phyloP scores from a whole-genome alignment of 1,140 invertebrate species.

The Drosophila albomicans region DNA sequence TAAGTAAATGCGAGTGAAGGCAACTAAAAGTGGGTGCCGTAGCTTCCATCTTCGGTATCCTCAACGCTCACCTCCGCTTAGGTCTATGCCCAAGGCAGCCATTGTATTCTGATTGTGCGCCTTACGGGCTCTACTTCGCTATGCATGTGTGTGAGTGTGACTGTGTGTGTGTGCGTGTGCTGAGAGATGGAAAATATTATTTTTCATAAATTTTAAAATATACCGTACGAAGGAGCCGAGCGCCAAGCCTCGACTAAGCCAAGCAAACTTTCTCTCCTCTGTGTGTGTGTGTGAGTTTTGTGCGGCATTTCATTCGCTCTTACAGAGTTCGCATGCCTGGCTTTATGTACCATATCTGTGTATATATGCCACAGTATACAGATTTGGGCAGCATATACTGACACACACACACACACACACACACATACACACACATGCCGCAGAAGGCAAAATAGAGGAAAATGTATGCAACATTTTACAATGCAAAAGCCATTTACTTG shows the following conservation, averaged over 20 bases:
- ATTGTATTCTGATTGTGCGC: conserved; percentile 83
- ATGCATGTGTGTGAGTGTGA: background rate
- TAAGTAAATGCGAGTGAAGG: conserved; percentile 70
- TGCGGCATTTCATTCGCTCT: conserved; percentile 50
- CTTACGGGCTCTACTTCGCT: conserved; percentile 50
- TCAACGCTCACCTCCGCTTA: background rate
- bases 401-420: conserved; percentile 23
- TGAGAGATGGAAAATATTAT: conserved; percentile 80
- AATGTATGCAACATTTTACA: conserved; percentile 84
- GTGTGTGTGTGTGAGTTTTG: conserved; percentile 9
- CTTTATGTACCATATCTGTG: conserved; percentile 33
- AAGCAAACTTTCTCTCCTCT: conserved; percentile 21
- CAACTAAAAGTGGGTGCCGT: conserved; percentile 55
- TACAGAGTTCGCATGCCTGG: background rate
- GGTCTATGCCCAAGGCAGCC: conserved; percentile 56
- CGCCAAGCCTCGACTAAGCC: conserved; percentile 20
- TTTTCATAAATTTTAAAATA: conserved; percentile 84
- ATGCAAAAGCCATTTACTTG: conserved; percentile 81
- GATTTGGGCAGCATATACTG: conserved; percentile 49
- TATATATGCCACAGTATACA: conserved; percentile 46
- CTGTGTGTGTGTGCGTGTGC: conserved; percentile 43
- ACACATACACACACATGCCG: conserved; percentile 21
- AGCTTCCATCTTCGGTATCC: background rate
- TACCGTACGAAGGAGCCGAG: conserved; percentile 47
- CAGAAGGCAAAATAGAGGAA: conserved; percentile 78